Evolutionary conservation across 1,140 invertebrate species (phyloP).

Genomic region (Acyrthosiphon pisum): DNA sequence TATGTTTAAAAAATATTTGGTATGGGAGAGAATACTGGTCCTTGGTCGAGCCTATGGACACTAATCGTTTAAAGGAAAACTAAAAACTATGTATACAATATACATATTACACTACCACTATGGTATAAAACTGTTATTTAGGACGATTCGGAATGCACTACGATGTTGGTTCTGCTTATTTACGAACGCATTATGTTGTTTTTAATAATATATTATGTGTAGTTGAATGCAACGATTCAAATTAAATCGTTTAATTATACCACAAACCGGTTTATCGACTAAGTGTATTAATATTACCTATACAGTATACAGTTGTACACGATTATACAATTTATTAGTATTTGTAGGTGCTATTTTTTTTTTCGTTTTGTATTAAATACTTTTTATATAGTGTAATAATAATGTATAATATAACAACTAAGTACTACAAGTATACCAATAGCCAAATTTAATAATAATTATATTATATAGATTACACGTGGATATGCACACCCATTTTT

Average conservation of each 20-base stretch:
- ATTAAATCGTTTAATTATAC: constrained; percentile 17
- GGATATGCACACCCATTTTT: neutral
- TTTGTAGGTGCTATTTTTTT: neutral
- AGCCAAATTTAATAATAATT: neutral
- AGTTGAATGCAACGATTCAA: neutral
- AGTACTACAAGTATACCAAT: neutral
- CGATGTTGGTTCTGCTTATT: neutral
- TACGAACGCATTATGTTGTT: constrained; percentile 1
- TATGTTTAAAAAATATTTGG: neutral
- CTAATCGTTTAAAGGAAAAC: neutral
- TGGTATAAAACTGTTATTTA: neutral
- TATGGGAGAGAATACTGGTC: neutral
- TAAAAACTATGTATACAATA: neutral
- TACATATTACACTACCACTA: no score
- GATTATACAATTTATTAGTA: neutral
- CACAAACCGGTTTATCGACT: neutral
- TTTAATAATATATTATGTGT: neutral
- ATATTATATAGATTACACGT: no score
- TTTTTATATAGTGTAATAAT: neutral
- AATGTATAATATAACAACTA: neutral
- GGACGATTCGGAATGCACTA: neutral
- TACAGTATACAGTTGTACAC: neutral
- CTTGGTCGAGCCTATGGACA: neutral
- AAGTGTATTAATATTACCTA: neutral
- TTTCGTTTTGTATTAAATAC: neutral